Evolutionary conservation across 2,888 invertebrate species (phyloP), one percentile per base, ranked within the genome.

Genomic region (Petrophora chlorosata): DNA sequence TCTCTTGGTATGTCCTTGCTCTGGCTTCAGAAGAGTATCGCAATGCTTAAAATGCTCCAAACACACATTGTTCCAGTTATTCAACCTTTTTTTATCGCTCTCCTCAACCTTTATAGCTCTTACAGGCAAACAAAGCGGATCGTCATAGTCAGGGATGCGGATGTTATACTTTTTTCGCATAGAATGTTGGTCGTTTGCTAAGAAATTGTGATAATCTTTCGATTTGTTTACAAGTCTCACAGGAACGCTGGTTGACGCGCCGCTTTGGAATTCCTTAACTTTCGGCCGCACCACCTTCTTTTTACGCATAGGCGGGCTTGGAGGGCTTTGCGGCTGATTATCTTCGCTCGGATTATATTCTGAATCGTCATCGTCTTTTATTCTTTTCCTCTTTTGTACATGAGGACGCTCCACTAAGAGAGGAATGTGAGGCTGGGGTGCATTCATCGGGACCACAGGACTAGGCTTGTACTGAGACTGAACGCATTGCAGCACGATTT

Each of bases 401-500:
- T 61, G 59, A 17, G 53, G 50, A n/a, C 79, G 65, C 51, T 82
- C 78, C 0, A 79, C 66, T 0, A 81, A 63, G 12, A 79, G 47
- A 5, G 73, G 62, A 4, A 63, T 33, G 22, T n/a, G 14, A 3
- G 26, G 15, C 16, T 16, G 44, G 17, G 15, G 15, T 22, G 9
- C 0, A 9, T 25, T 25, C 25, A 3, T 25, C 2, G 10, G 9
- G 5, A 3, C 10, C 25, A 5, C n/a, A n/a, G n/a, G n/a, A n/a
- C n/a, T n/a, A n/a, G n/a, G n/a, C n/a, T n/a, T n/a, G n/a, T n/a
- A n/a, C n/a, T n/a, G n/a, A n/a, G n/a, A 53, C 56, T 80, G 79
- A 0, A 89, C 81, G 50, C 80, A 89, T 59, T 85, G 83, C 51
- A 85, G 82, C 2, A 90, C 83, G 2, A 89, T 76, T 9, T 88